Evolutionary conservation across 2,113 vertebrate species (phyloP).

Genomic region (Phalacrocorax carbo): DNA sequence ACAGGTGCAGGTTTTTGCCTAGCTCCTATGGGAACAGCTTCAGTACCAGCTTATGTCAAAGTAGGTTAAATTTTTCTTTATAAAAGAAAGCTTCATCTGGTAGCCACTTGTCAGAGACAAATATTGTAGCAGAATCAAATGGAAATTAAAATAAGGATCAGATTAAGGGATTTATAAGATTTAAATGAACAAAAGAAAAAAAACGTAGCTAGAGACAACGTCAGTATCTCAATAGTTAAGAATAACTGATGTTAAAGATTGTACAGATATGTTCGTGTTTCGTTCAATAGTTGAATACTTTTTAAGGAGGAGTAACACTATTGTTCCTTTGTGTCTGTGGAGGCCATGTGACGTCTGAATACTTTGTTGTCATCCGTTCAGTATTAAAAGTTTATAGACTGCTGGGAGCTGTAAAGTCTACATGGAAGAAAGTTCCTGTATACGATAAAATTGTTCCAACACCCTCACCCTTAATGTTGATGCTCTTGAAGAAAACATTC

Average conservation of each 20-base stretch:
- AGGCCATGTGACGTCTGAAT: background rate
- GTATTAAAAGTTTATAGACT: background rate
- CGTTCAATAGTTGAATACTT: background rate
- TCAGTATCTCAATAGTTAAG: background rate
- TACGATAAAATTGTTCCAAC: background rate
- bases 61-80: background rate
- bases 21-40: background rate
- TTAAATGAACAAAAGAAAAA: background rate
- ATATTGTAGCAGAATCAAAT: background rate
- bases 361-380: background rate
- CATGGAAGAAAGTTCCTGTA: background rate
- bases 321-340: background rate
- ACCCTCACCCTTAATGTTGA: background rate
- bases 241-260: background rate
- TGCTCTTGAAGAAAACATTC: background rate
- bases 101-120: background rate
- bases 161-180: background rate
- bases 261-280: background rate
- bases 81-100: background rate
- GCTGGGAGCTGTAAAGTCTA: background rate
- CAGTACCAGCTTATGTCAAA: background rate
- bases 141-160: background rate
- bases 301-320: background rate
- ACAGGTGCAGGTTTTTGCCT: background rate
- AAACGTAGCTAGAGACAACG: background rate